A percentile compares a stretch with the other conserved stretches of the same genome.
Evolutionary conservation across 1,140 invertebrate genomes (phyloP).

Genomic region (Wasmannia auropunctata): DNA sequence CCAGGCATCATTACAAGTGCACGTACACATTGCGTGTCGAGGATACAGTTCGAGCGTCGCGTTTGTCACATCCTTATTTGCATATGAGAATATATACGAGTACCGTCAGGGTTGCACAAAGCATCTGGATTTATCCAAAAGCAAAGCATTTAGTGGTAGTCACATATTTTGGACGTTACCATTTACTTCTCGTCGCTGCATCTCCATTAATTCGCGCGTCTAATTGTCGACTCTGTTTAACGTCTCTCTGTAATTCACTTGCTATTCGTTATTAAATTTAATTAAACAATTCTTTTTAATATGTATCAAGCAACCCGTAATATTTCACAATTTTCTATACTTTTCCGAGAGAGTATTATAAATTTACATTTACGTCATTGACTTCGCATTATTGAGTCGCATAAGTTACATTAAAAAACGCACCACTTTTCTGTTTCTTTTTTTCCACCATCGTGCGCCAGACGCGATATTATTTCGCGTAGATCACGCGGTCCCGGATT

Average conservation of each 20-base stretch:
- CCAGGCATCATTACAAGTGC: background rate
- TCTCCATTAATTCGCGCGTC: conserved; percentile 42
- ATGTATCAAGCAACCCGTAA: background rate
- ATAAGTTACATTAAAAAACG: background rate
- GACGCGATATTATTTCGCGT: conserved; percentile 48
- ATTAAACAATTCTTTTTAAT: background rate
- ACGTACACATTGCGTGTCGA: conserved; percentile 23
- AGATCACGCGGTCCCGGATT: conserved; percentile 28
- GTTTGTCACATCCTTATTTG: conserved; percentile 70
- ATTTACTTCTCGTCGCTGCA: conserved; percentile 1
- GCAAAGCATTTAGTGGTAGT: conserved; percentile 45
- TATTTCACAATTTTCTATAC: background rate
- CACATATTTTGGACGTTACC: conserved; percentile 48
- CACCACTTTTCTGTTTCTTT: background rate
- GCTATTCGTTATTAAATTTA: background rate
- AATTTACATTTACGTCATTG: background rate
- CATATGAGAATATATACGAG: conserved; percentile 62
- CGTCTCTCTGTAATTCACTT: background rate
- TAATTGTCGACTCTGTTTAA: conserved; percentile 63
- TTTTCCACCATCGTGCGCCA: background rate
- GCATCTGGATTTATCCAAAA: background rate
- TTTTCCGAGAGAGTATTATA: background rate
- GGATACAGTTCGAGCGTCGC: conserved; percentile 54
- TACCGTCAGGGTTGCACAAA: conserved; percentile 35
- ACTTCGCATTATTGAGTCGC: conserved; percentile 1